Base-by-base conservation (phyloP, 2,113 vertebrate genomes). In the Oncorhynchus mykiss region DNA sequence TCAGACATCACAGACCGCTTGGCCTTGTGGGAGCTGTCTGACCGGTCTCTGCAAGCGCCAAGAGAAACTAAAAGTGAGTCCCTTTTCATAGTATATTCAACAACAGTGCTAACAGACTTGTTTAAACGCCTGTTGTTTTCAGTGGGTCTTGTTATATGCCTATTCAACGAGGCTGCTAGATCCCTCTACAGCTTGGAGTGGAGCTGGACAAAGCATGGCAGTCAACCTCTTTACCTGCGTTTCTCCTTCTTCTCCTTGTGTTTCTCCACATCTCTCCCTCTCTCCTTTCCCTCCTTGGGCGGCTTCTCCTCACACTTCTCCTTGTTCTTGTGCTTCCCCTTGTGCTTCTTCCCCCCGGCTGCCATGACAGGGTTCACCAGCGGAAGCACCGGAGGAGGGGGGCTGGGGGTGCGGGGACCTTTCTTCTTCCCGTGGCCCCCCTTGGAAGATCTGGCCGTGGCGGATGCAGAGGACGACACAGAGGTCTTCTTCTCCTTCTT, bases 181-280 rank as follows among this genome's bases (percentile, higher is more conserved):
- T 25, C 25, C 25, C 25, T 25, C 25, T 25, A 25, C 25, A 25
- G 25, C 25, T 25, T 25, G 25, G 25, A 25, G 25, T 2, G 25
- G 25, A 25, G 25, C 25, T 25, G 25, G 25, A 25, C 25, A 25
- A 25, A 25, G 25, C 25, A 25, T 25, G 1, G 18, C 20, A 45
- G 18, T 4, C 3, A 22, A 20, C 3, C 29, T 18, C 62, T 45
- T 45, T 85, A 97, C 98, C 96, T 96, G 80, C 96, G 96, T 70
- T 98, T 99, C 18, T 99, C 98, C 87, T 98, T 97, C 86, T 97
- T 98, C 84, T 98, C 97, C 84, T 97, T 97, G 86, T 98, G 97
- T 80, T 96, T 97, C 85, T 99, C 98, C 12, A 91, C 85, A 51
- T 98, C 98, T 51, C 96, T 91, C 27, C 96, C 96, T 78, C 96